Percentiles rank a stretch among this genome's conserved stretches.
Evolutionary conservation across 2,888 invertebrate species (phyloP).

Genomic region (Caenorhabditis sp.): DNA sequence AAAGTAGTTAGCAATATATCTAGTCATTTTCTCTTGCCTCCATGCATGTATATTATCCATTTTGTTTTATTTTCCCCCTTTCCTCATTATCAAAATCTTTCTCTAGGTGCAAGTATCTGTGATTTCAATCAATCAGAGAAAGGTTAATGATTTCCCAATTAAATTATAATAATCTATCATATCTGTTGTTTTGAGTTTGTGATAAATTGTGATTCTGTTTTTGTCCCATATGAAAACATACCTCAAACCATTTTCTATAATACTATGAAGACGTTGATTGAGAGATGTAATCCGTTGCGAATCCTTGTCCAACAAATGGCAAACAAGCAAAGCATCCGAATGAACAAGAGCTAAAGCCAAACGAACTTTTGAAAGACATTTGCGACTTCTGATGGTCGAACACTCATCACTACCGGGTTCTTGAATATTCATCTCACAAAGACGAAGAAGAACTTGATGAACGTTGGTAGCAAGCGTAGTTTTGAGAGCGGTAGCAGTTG

Average conservation of each 20-base stretch:
- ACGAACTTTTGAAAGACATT: conserved; percentile 35
- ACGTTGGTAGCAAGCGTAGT: conserved; percentile 28
- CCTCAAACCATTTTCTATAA: conserved; percentile 44
- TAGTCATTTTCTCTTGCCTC: conserved; percentile 1
- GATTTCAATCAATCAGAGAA: neutral
- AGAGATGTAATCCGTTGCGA: conserved; percentile 39
- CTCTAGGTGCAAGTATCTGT: neutral
- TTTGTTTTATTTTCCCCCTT: neutral
- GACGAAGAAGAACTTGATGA: conserved; percentile 21
- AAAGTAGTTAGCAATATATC: conserved; percentile 10
- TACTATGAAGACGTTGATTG: conserved; percentile 41
- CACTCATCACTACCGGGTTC: neutral
- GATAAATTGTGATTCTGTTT: neutral
- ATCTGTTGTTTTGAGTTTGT: conserved; percentile 12
- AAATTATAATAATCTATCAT: neutral
- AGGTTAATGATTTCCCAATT: neutral
- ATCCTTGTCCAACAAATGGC: conserved; percentile 42
- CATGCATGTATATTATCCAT: neutral
- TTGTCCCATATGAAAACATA: conserved; percentile 15
- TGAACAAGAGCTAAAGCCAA: conserved; percentile 47
- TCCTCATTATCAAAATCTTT: too few species aligned
- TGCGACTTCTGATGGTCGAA: neutral
- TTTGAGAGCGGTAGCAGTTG: conserved; percentile 18
- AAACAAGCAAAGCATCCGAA: conserved; percentile 43
- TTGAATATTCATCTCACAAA: conserved; percentile 17